A percentile compares a stretch with the other conserved stretches of the same genome.
Evolutionary conservation across 2,113 vertebrate species (phyloP).

Genomic region (Camelus dromedarius): DNA sequence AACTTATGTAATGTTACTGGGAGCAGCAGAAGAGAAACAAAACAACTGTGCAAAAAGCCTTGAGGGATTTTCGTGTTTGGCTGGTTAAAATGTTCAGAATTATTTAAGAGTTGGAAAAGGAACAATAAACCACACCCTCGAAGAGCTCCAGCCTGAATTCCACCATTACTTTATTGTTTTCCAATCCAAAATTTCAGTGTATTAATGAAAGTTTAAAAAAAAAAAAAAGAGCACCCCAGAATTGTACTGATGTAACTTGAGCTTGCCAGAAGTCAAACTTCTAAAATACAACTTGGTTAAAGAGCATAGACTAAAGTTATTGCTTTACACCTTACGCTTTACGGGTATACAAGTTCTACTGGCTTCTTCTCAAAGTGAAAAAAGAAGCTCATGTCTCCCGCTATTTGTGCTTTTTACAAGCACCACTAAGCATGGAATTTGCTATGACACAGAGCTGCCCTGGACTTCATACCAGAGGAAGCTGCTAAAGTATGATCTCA

Average conservation of each 20-base stretch:
- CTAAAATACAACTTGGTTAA: neutral
- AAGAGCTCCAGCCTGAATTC: constrained; percentile 66
- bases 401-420: constrained; percentile 25
- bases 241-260: neutral
- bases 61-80: constrained; percentile 75
- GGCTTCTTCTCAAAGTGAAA: constrained; percentile 33
- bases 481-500: neutral
- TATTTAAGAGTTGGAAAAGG: constrained; percentile 80
- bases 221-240: constrained; percentile 34
- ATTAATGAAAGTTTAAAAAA: constrained; percentile 48
- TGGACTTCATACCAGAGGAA: neutral
- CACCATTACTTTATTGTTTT: constrained; percentile 56
- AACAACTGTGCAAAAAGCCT: constrained; percentile 74
- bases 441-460: neutral
- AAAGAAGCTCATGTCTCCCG: constrained; percentile 27
- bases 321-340: constrained; percentile 26
- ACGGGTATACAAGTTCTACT: neutral
- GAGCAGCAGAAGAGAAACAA: constrained; percentile 71
- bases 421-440: neutral
- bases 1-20: constrained; percentile 73
- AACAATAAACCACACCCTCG: constrained; percentile 77
- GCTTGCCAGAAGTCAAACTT: constrained; percentile 21
- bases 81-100: constrained; percentile 79
- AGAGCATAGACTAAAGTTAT: neutral
- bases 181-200: constrained; percentile 57